These are phyloP conservation scores for Conus canariensis DNA, from an alignment of 2,888 invertebrate genomes.

Conservation along the genomic window DNA sequence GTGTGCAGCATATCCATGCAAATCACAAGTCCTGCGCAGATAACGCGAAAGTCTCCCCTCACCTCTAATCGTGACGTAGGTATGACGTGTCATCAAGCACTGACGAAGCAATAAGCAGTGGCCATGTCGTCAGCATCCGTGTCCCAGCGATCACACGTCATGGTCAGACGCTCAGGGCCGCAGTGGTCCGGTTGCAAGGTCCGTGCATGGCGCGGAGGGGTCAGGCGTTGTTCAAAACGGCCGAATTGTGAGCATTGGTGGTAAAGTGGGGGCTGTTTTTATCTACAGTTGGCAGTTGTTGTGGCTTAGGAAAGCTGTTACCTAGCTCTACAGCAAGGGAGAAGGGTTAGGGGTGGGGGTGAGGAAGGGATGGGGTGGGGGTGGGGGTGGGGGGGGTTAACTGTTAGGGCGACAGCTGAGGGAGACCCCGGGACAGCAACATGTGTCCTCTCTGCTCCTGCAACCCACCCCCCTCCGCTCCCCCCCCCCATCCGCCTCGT, in stretches of 20 bases:
- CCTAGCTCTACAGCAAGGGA: constrained; percentile 4
- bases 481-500: not conserved
- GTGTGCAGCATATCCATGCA: too few relatives aligned
- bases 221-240: not conserved
- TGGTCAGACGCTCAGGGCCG: too few relatives aligned
- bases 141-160: not conserved
- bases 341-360: not conserved
- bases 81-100: too few relatives aligned
- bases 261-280: constrained; percentile 25
- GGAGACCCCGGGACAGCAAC: constrained; percentile 31
- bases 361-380: not conserved
- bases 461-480: not conserved
- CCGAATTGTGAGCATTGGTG: constrained; percentile 25
- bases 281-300: constrained; percentile 41
- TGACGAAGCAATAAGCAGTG: too few relatives aligned
- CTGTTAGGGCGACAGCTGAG: constrained; percentile 39
- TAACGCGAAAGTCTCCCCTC: too few relatives aligned
- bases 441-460: constrained; percentile 30
- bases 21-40: too few relatives aligned
- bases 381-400: not conserved
- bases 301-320: constrained; percentile 40
- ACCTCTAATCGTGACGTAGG: too few relatives aligned
- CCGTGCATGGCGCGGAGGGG: not conserved
- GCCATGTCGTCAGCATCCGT: not conserved
- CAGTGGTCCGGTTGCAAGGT: too few relatives aligned